Base-by-base conservation (phyloP, 92 coral and sea anemone species). In the Parazoanthus swiftii region DNA sequence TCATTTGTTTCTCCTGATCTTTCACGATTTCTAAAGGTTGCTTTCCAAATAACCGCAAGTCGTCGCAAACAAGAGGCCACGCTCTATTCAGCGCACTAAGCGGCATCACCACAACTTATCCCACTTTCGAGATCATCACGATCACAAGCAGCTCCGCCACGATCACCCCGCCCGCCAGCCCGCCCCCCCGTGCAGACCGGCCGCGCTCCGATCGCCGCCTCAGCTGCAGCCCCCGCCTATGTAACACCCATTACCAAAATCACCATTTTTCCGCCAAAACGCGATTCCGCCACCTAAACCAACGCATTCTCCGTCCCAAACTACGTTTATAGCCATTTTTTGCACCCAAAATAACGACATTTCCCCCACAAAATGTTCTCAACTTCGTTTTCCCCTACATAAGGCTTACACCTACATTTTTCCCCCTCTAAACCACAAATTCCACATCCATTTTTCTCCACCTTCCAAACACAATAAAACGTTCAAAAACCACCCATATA, bases 111-210 rank as follows among this genome's bases (percentile, higher is more conserved):
- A 1, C 42, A 38, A 1, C 42, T 38, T 38, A 1, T 1, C 1
- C 42, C 42, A 38, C 2, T 38, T 1, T 3, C 42, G 67, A 59
- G 67, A 59, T 59, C 67, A 4, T 0, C 1, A 59, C 67, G 67
- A 59, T 59, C 67, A 59, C 21, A 59, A 4, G 67, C 67, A 59
- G 67, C 67, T 59, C 67, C 67, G 67, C 67, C 67, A 1, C 67
- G 67, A 59, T 59, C 67, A 59, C 67, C 67, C 67, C 67, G 67
- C 67, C 67, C 67, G 67, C 67, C 67, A 59, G 67, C 67, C 67
- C 67, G 67, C 67, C 1, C 67, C 67, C 67, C 67, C 67, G 16
- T 59, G 67, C 67, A 59, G 67, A 59, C 67, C 67, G 67, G 67
- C 67, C 67, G 67, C 67, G 67, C 67, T 6, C 67, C 67, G 67